Evolutionary conservation across 2,797 vertebrate genomes (phyloP).

Genomic region (Melanotaenia maccullochi): DNA sequence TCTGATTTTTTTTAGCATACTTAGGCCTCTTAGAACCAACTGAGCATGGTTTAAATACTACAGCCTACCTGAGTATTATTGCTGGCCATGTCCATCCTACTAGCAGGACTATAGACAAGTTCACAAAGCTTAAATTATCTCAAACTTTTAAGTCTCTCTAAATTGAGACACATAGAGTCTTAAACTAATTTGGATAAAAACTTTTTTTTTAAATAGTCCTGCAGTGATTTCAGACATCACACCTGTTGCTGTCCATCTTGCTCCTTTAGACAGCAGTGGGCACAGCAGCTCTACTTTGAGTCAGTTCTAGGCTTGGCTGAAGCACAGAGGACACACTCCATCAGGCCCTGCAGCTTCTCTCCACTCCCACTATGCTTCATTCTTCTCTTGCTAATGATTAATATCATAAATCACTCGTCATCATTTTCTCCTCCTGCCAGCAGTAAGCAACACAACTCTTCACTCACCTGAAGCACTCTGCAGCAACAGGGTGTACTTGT

Average conservation of each 20-base stretch:
- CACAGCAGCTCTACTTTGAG: slow-evolving; percentile 35
- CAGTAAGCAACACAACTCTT: slow-evolving; percentile 37
- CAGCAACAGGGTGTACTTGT: slow-evolving; percentile 6
- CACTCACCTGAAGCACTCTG: slow-evolving; percentile 22
- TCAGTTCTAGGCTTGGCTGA: slow-evolving; percentile 40
- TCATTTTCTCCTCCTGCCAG: slow-evolving; percentile 49
- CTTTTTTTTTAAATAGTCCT: background rate
- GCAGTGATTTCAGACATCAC: background rate
- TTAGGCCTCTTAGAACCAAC: too few relatives aligned
- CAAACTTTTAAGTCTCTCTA: too few relatives aligned
- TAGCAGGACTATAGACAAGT: too few relatives aligned
- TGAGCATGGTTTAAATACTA: too few relatives aligned
- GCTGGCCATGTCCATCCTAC: too few relatives aligned
- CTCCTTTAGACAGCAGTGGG: slow-evolving; percentile 28
- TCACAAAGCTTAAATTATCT: too few relatives aligned
- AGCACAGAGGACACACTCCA: slow-evolving; percentile 59
- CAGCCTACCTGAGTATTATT: too few relatives aligned
- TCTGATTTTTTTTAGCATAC: too few relatives aligned
- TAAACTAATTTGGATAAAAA: slow-evolving; percentile 1
- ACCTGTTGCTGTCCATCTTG: slow-evolving; percentile 27
- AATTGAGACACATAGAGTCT: background rate
- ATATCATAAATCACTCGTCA: slow-evolving; percentile 68
- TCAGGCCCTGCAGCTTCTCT: slow-evolving; percentile 54
- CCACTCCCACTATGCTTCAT: slow-evolving; percentile 38
- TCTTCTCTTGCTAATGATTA: slow-evolving; percentile 67